Conservation (phyloP, 2,888 invertebrate genomes). For the Eupithecia insigniata region DNA sequence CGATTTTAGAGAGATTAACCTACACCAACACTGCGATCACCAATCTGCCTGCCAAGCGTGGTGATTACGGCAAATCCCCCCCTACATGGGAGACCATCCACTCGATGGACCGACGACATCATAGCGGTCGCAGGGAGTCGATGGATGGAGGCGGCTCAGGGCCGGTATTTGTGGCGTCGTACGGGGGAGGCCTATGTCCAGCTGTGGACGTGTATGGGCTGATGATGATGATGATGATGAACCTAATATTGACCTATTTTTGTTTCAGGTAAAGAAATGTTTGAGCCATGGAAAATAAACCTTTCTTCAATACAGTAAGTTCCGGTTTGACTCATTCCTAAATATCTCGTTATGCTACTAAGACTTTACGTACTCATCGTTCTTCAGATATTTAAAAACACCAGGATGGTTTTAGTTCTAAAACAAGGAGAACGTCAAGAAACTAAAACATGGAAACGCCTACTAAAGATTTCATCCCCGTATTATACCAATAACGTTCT, state of each 20-base stretch:
- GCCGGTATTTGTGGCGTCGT: no score
- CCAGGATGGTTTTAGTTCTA: not conserved
- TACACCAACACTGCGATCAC: no score
- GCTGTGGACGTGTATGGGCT: no score
- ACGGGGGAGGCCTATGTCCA: no score
- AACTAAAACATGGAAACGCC: not conserved
- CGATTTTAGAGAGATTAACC: not conserved
- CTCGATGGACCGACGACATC: no score
- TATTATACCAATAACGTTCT: constrained; percentile 15
- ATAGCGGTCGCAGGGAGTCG: no score
- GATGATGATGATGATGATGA: no score
- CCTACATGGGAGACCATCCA: no score
- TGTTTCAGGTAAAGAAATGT: constrained; percentile 42
- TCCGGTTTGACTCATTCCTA: constrained; percentile 1
- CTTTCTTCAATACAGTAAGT: not conserved
- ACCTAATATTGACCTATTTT: constrained; percentile 21
- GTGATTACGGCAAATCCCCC: no score
- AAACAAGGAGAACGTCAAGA: not conserved
- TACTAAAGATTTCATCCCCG: constrained; percentile 11
- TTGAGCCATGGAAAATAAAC: not conserved
- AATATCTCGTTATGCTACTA: not conserved
- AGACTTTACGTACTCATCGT: not conserved
- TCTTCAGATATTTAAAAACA: not conserved
- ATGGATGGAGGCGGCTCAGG: no score
- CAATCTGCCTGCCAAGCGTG: no score